A percentile compares a stretch with the other conserved stretches of the same genome.
phyloP scores from a whole-genome alignment of 2,113 vertebrate genomes.

The Promerops cafer region DNA sequence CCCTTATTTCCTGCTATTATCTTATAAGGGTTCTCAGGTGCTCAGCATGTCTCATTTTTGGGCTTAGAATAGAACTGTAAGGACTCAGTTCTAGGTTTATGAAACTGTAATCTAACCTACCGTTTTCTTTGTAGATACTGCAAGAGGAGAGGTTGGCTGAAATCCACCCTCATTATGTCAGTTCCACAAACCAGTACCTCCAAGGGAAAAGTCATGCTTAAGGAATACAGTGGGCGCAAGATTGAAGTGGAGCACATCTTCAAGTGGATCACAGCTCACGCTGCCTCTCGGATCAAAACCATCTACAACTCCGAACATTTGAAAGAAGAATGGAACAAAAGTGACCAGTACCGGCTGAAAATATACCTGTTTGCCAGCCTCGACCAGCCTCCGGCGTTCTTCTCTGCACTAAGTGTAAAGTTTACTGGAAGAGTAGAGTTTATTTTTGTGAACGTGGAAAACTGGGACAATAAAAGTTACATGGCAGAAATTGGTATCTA shows the following conservation, averaged over 20 bases:
- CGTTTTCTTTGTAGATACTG: constrained; percentile 79
- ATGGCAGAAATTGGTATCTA: constrained; percentile 85
- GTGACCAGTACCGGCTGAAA: constrained; percentile 83
- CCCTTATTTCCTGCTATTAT: not conserved
- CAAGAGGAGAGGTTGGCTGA: constrained; percentile 89
- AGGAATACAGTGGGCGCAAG: constrained; percentile 85
- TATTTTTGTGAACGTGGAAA: constrained; percentile 91
- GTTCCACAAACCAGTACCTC: constrained; percentile 95
- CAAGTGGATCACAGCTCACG: constrained; percentile 94
- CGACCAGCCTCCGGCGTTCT: constrained; percentile 91
- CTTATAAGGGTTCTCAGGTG: not conserved
- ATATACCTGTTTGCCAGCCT: constrained; percentile 93
- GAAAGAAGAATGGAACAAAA: constrained; percentile 87
- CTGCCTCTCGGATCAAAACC: constrained; percentile 91
- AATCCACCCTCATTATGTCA: constrained; percentile 94
- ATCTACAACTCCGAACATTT: constrained; percentile 80
- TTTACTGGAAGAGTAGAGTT: constrained; percentile 97
- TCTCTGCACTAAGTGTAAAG: constrained; percentile 94
- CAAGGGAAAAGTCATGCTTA: constrained; percentile 96
- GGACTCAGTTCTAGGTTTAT: not conserved
- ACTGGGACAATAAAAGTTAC: constrained; percentile 86
- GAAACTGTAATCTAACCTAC: not conserved
- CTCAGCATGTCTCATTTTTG: not conserved
- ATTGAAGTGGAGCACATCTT: constrained; percentile 91
- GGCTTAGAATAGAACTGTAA: not conserved